phyloP scores from a whole-genome alignment of 1,140 invertebrate genomes.

The Drosophila miranda region DNA sequence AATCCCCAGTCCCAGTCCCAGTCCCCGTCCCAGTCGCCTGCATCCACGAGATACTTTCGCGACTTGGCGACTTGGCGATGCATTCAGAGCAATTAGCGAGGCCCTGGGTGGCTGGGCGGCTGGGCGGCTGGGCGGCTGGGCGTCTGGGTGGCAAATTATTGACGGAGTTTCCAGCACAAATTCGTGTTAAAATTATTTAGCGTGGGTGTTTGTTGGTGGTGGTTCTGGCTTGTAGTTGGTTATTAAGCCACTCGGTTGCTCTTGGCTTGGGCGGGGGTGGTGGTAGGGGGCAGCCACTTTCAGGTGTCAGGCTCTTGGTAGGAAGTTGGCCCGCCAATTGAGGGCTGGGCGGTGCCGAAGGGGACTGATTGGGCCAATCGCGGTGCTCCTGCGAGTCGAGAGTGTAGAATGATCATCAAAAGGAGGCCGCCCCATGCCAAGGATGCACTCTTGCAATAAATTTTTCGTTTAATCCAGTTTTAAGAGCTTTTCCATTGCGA shows the following conservation, averaged over 20 bases:
- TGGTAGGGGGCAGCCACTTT: no score
- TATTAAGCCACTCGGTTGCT: slow-evolving; percentile 14
- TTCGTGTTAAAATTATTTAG: slow-evolving; percentile 28
- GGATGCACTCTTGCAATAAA: no score
- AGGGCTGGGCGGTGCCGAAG: no score
- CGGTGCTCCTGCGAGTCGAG: no score
- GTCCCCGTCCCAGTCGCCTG: no score
- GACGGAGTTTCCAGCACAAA: slow-evolving; percentile 22
- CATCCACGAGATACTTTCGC: slow-evolving; percentile 9
- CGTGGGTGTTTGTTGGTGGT: not conserved
- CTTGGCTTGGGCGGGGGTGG: not conserved
- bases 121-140: not conserved
- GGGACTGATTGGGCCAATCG: no score
- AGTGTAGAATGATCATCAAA: no score
- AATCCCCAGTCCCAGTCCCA: not conserved
- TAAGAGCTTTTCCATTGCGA: no score
- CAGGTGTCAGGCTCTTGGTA: no score
- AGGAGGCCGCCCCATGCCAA: no score
- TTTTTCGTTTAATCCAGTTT: no score
- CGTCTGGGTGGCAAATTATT: slow-evolving; percentile 17
- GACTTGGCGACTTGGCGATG: slow-evolving; percentile 12
- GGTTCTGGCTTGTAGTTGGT: not conserved
- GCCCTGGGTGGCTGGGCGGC: not conserved
- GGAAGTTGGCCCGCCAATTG: no score
- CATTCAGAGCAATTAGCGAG: slow-evolving; percentile 22